Evolutionary conservation across 2,797 vertebrate species (phyloP).

Genomic region (Neostethus bicornis): DNA sequence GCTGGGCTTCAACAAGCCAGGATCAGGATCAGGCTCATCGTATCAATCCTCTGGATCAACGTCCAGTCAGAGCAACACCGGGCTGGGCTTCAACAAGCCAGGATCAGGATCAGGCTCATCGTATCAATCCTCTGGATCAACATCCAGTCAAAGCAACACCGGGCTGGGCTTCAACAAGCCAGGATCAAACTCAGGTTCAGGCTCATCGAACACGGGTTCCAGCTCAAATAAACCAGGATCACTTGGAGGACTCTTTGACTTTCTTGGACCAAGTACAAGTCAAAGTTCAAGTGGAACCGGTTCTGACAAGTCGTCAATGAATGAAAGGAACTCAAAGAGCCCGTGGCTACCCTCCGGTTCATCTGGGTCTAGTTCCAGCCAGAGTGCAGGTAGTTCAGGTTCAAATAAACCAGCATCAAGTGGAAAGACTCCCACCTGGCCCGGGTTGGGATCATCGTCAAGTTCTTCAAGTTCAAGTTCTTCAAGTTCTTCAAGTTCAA

Average conservation of each 20-base stretch:
- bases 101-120: no score
- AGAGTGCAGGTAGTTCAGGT: neutral
- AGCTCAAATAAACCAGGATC: conserved; percentile 27
- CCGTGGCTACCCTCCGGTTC: conserved; percentile 14
- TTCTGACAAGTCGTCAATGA: conserved; percentile 22
- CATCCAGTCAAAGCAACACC: no score
- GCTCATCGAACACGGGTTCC: neutral
- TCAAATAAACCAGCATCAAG: conserved; percentile 29
- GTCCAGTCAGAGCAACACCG: no score
- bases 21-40: no score
- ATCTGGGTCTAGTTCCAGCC: conserved; percentile 4
- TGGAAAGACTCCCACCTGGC: conserved; percentile 4
- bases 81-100: no score
- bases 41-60: no score
- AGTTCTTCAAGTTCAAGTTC: conserved; percentile 1
- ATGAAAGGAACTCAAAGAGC: conserved; percentile 7
- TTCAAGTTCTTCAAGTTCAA: neutral
- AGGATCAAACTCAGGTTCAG: no score
- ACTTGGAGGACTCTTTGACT: conserved; percentile 13
- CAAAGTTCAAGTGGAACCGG: conserved; percentile 14
- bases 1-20: no score
- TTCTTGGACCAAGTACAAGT: conserved; percentile 11
- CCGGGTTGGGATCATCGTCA: conserved; percentile 11
- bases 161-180: no score
- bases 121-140: no score